phyloP scores from a whole-genome alignment of 2,888 invertebrate genomes.

The Orgyia antiqua region DNA sequence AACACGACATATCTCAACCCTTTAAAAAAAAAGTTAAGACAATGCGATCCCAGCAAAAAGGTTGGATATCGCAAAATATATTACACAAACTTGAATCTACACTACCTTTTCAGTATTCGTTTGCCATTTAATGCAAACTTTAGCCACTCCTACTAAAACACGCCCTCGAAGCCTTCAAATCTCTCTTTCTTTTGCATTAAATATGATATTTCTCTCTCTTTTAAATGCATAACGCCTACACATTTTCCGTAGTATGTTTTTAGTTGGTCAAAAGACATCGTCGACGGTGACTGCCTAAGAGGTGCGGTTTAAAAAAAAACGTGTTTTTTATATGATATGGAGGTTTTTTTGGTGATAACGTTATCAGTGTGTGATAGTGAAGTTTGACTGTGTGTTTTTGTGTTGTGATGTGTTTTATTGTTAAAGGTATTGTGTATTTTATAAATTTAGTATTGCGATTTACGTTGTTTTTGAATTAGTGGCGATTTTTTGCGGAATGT shows the following conservation, averaged over 20 bases:
- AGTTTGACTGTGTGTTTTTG: constrained; percentile 27
- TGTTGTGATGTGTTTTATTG: constrained; percentile 30
- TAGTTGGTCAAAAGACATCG: constrained; percentile 67
- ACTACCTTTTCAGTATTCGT: constrained; percentile 27
- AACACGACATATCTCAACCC: constrained; percentile 46
- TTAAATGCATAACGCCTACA: constrained; percentile 61
- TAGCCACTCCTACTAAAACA: constrained; percentile 49
- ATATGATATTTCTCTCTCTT: constrained; percentile 38
- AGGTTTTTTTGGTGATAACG: constrained; percentile 26
- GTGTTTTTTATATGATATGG: constrained; percentile 20
- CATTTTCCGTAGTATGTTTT: constrained; percentile 63
- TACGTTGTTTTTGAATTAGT: too few species aligned
- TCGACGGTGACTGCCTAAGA: constrained; percentile 46
- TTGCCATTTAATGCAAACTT: constrained; percentile 64
- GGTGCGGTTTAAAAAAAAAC: constrained; percentile 27
- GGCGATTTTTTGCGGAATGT: too few species aligned
- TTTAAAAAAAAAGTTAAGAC: constrained; percentile 56
- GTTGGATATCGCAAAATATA: constrained; percentile 51
- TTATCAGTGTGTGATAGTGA: constrained; percentile 32
- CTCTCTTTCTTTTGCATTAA: constrained; percentile 32
- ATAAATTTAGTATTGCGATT: too few species aligned
- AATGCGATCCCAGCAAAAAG: constrained; percentile 65
- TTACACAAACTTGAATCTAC: constrained; percentile 32
- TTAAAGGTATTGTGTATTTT: constrained; percentile 22
- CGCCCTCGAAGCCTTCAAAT: constrained; percentile 47